Conservation (phyloP, 2,113 vertebrate genomes). For the Telmatochromis sp. region DNA sequence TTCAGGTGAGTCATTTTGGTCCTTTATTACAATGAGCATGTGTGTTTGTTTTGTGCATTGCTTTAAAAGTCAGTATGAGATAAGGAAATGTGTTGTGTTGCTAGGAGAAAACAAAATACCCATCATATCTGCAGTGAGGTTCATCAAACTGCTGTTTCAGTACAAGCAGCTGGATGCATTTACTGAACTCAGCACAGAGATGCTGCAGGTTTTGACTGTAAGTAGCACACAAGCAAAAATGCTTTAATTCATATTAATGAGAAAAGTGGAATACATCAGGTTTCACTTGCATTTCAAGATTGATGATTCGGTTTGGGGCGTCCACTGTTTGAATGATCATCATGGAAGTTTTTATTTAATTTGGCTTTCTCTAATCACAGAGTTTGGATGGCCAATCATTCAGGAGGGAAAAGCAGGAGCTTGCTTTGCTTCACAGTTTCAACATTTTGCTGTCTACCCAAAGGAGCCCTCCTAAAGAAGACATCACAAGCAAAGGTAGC, state of each 20-base stretch:
- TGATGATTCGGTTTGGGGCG: background rate
- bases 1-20: conserved; percentile 35
- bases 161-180: conserved; percentile 83
- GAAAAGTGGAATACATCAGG: background rate
- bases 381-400: conserved; percentile 61
- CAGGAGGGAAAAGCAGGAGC: conserved; percentile 77
- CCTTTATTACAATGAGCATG: background rate
- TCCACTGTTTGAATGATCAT: background rate
- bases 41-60: background rate
- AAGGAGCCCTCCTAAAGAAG: conserved; percentile 43
- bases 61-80: background rate
- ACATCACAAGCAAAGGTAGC: background rate
- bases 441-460: conserved; percentile 69
- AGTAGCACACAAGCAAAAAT: background rate
- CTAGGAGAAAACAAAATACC: conserved; percentile 76
- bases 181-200: conserved; percentile 59
- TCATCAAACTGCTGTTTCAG: conserved; percentile 83
- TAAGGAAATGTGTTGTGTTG: background rate
- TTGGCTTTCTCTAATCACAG: conserved; percentile 58
- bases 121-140: conserved; percentile 77
- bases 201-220: conserved; percentile 80
- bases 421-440: conserved; percentile 75
- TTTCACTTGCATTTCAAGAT: background rate
- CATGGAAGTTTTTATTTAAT: background rate
- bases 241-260: background rate